Evolutionary conservation across 2,888 invertebrate genomes (phyloP), one percentile per base, ranked within the genome.

Genomic region (Dolichopus griseipennis): DNA sequence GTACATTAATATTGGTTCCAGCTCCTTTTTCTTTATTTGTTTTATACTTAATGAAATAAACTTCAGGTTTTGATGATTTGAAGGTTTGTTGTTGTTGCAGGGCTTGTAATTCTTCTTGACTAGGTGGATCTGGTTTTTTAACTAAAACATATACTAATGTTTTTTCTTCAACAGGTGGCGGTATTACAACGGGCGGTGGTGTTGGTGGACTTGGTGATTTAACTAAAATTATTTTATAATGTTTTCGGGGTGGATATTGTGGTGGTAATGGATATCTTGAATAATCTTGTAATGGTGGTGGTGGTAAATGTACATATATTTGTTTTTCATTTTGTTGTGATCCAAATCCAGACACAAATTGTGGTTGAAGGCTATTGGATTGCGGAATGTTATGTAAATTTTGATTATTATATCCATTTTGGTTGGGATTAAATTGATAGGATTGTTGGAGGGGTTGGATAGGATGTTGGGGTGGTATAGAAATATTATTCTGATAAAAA

Each of bases 301-400:
- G 92, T 33, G 92, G 91, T 33, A 92, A 91, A 77, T 92, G 92
- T 10, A 92, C 91, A 82, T 92, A 92, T 6, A 92, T 91, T 78
- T 91, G 92, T 75, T 92, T 92, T 81, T 91, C 91, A 67, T 72
- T 33, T 37, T 15, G 20, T 65, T 73, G 72, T 70, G 69, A 18
- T 64, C 43, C 2, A 68, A 70, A 27, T 4, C 5, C 27, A 27
- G 27, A 27, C 5, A 27, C 27, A 9, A 67, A 69, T 20, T 69
- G 69, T 63, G 66, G 1, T 41, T 2, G 2, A 33, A 41, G 1
- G 21, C n/a, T 52, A 33, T 52, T 52, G n/a, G 61, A 22, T 4
- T 18, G 9, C 18, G 52, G 52, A 52, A 52, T 10, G 8, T 37
- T 37, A 37, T 15, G 65, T 27, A 27, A 27, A 67, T 64, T 70